Base-by-base conservation (phyloP, 1,140 invertebrate genomes). In the Cepaea nemoralis region DNA sequence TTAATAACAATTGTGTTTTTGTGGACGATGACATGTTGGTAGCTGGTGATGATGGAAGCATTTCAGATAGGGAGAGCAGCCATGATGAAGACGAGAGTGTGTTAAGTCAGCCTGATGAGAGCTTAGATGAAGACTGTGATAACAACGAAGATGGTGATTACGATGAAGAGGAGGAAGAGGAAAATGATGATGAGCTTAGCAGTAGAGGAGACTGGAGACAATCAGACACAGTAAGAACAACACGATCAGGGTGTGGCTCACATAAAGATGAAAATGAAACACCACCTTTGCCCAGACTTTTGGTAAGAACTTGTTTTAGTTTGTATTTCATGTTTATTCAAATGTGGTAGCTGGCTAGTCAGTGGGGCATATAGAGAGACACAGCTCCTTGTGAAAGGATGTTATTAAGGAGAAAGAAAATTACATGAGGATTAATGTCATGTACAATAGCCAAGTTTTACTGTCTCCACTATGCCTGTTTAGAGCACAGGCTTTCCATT, bases 91-190 rank as follows among this genome's bases (percentile, higher is more conserved):
- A 27, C 22, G 67, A 71, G 22, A 70, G 77, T 80, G 37, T 80
- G 45, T 35, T 71, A n/a, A 80, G 67, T 66, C 77, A 80, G 19
- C 27, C 66, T 70, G 39, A 1, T 5, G 78, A 81, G 12, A 48
- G 33, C 22, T 66, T 78, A n/a, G 81, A 78, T 59, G 75, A 74
- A 10, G 67, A 40, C 39, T 48, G 55, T 63, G 77, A 77, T 77
- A 50, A 82, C n/a, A 74, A 79, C 27, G 82, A 73, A 12, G 76
- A 69, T 59, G 77, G 77, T 37, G 83, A 83, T 33, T 66, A 84
- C 39, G 69, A 82, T 50, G 82, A 71, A 55, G 45, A n/a, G 55
- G 74, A 76, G n/a, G 63, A 77, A 27, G 81, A 77, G 6, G 74
- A 77, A 22, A 19, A 33, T 2, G 67, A 74, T 27, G 76, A 83